phyloP scores from a whole-genome alignment of 2,888 invertebrate species.

The Amblyteles armatorius region DNA sequence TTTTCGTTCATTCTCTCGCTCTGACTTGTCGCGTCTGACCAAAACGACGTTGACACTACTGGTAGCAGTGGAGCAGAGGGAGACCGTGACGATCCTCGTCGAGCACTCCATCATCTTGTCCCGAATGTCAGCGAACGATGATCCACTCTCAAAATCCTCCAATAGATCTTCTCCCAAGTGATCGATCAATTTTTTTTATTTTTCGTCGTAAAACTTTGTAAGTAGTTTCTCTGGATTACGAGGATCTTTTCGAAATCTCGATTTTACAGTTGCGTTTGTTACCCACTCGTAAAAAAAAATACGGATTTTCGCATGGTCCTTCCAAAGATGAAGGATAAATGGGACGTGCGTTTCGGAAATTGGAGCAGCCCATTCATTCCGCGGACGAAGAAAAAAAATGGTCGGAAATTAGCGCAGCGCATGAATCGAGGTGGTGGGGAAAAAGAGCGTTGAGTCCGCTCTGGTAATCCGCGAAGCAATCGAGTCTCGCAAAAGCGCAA shows the following conservation, averaged over 20 bases:
- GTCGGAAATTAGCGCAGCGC: slow-evolving; percentile 47
- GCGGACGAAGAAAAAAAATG: slow-evolving; percentile 23
- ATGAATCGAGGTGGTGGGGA: slow-evolving; percentile 10
- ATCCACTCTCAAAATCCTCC: slow-evolving; percentile 33
- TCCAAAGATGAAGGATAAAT: background rate
- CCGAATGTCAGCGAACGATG: slow-evolving; percentile 22
- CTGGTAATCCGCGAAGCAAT: slow-evolving; percentile 63
- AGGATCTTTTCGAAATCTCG: background rate
- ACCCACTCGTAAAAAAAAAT: background rate
- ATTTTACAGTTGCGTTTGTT: background rate
- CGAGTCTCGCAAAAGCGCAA: slow-evolving; percentile 52
- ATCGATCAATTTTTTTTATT: slow-evolving; percentile 41
- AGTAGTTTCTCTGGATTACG: slow-evolving; percentile 2
- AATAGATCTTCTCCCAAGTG: slow-evolving; percentile 35
- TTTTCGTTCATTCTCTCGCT: background rate
- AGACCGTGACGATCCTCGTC: slow-evolving; percentile 2
- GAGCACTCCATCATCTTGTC: slow-evolving; percentile 33
- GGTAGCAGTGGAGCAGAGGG: background rate
- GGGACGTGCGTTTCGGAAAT: slow-evolving; percentile 15
- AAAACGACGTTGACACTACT: slow-evolving; percentile 59
- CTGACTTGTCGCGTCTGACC: slow-evolving; percentile 43
- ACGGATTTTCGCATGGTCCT: slow-evolving; percentile 35
- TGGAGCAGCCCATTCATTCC: slow-evolving; percentile 30
- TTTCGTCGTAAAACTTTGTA: slow-evolving; percentile 23
- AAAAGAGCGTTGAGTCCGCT: slow-evolving; percentile 10